Base-by-base conservation (phyloP, 2,888 invertebrate species). In the Pegoplata infirma region DNA sequence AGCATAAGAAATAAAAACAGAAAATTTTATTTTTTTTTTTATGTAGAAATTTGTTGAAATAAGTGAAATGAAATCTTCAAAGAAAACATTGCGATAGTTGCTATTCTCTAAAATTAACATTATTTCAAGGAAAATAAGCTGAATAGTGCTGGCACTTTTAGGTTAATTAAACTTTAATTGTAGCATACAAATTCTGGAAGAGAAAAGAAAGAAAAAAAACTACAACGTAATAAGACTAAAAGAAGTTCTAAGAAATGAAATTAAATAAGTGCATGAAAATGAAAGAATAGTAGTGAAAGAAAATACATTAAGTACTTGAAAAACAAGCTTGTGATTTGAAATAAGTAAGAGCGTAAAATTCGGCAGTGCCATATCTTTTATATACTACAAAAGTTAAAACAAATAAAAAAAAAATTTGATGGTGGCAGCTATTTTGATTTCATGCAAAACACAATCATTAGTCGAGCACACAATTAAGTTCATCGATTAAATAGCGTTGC, bases 141-240 rank as follows among this genome's bases (percentile, higher is more conserved):
- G 59, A 78, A 49, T 3, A 69, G 44, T 61, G 25, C 69, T 44
- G 53, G 69, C 36, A 78, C 69, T 75, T 79, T 74, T 71, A 79
- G 66, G 78, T 75, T 79, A 79, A 79, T 79, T 79, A 75, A 74
- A 79, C 55, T 79, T 36, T 49, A 75, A 66, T 69, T 59, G 53
- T 49, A 59, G 44, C 47, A 44, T 25, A 21, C 17, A 21, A 17
- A 21, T 59, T 25, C n/a, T 7, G n/a, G n/a, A n/a, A n/a, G n/a
- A n/a, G n/a, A n/a, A n/a, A n/a, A n/a, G n/a, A n/a, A n/a, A n/a
- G n/a, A 51, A 46, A 74, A 32, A 6, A 21, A 61, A 32, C 12
- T 10, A 49, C 44, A 32, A n/a, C n/a, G n/a, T 53, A 21, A 17
- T 36, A 47, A 25, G 55, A 25, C 51, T 58, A 10, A 66, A 44